phyloP scores from a whole-genome alignment of 2,797 vertebrate genomes.

The Anniella stebbinsi region DNA sequence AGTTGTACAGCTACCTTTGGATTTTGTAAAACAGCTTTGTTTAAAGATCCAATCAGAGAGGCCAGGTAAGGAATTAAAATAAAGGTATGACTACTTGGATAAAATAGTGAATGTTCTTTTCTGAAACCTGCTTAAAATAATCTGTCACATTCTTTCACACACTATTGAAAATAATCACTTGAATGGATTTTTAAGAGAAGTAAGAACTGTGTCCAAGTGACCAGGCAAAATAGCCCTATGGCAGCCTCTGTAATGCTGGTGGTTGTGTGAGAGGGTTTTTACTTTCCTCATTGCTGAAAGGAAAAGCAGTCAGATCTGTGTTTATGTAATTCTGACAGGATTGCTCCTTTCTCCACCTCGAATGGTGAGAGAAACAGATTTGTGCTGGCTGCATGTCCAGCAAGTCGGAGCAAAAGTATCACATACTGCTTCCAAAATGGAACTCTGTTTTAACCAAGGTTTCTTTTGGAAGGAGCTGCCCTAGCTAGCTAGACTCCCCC shows the following conservation, averaged over 20 bases:
- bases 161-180: neutral
- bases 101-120: neutral
- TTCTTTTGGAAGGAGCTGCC: neutral
- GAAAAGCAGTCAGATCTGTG: neutral
- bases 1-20: slow-evolving; percentile 93
- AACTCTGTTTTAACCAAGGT: neutral
- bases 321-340: neutral
- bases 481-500: neutral
- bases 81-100: neutral
- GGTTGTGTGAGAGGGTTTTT: too few relatives aligned
- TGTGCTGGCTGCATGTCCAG: neutral
- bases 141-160: neutral
- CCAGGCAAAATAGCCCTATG: neutral
- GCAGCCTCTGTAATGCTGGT: neutral
- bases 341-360: too few relatives aligned
- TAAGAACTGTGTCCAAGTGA: neutral
- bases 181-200: neutral
- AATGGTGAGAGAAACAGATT: neutral
- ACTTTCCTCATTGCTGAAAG: neutral
- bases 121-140: neutral
- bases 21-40: slow-evolving; percentile 94
- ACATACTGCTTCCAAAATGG: neutral
- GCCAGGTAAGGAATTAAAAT: slow-evolving; percentile 84
- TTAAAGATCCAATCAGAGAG: slow-evolving; percentile 94
- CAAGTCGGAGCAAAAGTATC: too few relatives aligned